Evolutionary conservation across 2,888 invertebrate species (phyloP).

Genomic region (Pantelozetes paolii): DNA sequence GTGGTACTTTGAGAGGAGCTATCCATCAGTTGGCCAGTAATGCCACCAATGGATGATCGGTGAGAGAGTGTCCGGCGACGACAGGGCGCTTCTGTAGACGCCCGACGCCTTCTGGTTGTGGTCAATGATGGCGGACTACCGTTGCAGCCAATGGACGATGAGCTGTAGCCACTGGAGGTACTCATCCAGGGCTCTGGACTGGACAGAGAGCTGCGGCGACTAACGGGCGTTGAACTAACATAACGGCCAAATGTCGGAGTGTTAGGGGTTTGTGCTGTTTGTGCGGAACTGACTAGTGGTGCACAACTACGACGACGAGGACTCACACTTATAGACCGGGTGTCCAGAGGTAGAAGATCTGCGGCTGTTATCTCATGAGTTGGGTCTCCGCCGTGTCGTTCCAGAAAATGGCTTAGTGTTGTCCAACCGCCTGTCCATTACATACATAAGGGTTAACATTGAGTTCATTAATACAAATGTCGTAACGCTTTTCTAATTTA

Average conservation of each 20-base stretch:
- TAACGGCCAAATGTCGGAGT: conserved; percentile 37
- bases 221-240: conserved; percentile 42
- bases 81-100: background rate
- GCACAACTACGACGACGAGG: conserved; percentile 37
- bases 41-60: conserved; percentile 7
- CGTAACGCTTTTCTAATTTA: no score
- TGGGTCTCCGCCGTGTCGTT: conserved; percentile 64
- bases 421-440: conserved; percentile 47
- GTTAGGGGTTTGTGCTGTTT: conserved; percentile 14
- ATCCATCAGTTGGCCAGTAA: background rate
- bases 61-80: background rate
- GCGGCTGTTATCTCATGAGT: conserved; percentile 59
- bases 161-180: conserved; percentile 19
- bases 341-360: conserved; percentile 44
- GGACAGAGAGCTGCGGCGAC: conserved; percentile 42
- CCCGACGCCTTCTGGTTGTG: background rate
- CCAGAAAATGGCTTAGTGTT: conserved; percentile 79
- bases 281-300: conserved; percentile 39
- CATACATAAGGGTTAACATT: no score
- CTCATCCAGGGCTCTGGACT: conserved; percentile 44
- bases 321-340: conserved; percentile 38
- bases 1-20: background rate
- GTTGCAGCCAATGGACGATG: conserved; percentile 22
- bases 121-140: conserved; percentile 10
- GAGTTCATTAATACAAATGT: no score